These are phyloP conservation scores for Mayetiola destructor DNA, from an alignment of 2,888 invertebrate species.

Conservation along the genomic window DNA sequence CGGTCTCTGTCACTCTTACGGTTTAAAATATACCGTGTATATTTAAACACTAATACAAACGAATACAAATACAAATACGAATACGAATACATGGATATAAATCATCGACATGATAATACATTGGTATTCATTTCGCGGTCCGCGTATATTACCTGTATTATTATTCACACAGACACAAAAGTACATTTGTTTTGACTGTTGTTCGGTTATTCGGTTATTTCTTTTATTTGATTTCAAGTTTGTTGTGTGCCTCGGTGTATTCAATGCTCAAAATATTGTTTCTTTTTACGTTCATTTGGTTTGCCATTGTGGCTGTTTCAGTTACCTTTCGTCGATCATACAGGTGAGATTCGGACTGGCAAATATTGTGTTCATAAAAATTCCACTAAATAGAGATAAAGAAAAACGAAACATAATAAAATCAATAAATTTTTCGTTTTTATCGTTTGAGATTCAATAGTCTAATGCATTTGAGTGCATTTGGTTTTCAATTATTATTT, in stretches of 20 bases:
- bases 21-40: too few species aligned
- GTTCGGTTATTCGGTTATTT: neutral
- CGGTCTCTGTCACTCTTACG: too few species aligned
- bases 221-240: neutral
- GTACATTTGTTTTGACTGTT: neutral
- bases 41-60: neutral
- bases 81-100: neutral
- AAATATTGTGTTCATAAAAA: neutral
- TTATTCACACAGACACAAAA: neutral
- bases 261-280: too few species aligned
- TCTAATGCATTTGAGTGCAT: too few species aligned
- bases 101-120: neutral
- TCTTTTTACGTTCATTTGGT: too few species aligned
- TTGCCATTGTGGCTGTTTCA: constrained; percentile 11
- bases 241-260: constrained; percentile 6
- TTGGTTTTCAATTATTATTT: too few species aligned
- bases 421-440: neutral
- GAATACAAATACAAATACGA: neutral
- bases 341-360: constrained; percentile 15
- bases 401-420: neutral
- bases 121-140: neutral
- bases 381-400: neutral
- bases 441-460: too few species aligned
- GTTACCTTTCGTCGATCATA: constrained; percentile 17
- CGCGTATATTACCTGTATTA: too few species aligned